These are phyloP conservation scores for Brachycybe producta DNA, from an alignment of 2,888 invertebrate genomes.

Conservation along the genomic window DNA sequence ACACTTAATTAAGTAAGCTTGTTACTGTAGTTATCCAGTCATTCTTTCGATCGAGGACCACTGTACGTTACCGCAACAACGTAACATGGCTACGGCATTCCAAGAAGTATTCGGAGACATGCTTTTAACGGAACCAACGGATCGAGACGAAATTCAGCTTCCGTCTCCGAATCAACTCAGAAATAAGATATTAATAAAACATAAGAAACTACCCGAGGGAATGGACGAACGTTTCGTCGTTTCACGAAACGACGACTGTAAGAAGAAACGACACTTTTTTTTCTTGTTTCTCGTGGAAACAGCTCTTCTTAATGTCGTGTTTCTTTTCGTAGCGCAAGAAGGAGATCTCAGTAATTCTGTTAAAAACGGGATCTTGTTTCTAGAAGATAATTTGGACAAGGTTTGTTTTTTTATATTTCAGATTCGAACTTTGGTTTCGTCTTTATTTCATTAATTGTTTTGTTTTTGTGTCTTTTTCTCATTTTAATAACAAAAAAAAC, in stretches of 20 bases:
- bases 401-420: constrained; percentile 25
- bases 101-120: constrained; percentile 71
- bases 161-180: constrained; percentile 73
- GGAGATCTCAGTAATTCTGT: constrained; percentile 39
- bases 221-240: constrained; percentile 56
- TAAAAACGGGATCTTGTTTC: constrained; percentile 75
- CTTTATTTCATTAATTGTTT: background rate
- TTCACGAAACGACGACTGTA: constrained; percentile 46
- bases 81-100: constrained; percentile 75
- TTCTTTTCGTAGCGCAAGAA: constrained; percentile 27
- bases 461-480: background rate
- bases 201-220: constrained; percentile 85
- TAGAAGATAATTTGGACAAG: constrained; percentile 64
- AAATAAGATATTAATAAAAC: constrained; percentile 63
- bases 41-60: constrained; percentile 87
- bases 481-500: background rate
- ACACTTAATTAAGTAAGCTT: too few relatives aligned
- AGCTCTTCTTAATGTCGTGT: background rate
- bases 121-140: constrained; percentile 60
- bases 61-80: constrained; percentile 74
- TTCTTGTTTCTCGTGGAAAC: background rate
- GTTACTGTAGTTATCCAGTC: constrained; percentile 51
- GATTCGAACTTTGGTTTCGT: too few relatives aligned
- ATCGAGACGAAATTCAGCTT: constrained; percentile 60
- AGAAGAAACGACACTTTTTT: constrained; percentile 11